These are phyloP conservation scores for Lepisosteus oculatus DNA, from an alignment of 2,113 vertebrate genomes.

Conservation along the genomic window DNA sequence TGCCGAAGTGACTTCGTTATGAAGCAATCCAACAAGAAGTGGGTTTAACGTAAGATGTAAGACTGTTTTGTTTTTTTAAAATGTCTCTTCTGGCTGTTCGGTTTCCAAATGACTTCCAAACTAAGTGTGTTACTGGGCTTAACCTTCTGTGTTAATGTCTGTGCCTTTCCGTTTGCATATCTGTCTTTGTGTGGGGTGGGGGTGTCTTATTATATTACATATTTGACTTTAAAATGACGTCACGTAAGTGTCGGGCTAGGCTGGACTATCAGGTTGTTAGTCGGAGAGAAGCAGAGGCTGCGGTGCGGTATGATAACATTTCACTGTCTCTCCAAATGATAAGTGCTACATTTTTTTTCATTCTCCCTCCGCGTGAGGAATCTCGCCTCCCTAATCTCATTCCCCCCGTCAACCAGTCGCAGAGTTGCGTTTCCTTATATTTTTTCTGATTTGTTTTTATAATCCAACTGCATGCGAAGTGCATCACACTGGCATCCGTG, in stretches of 20 bases:
- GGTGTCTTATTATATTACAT: constrained; percentile 28
- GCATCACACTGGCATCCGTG: constrained; percentile 14
- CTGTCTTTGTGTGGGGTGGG: constrained; percentile 4
- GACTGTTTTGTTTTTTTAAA: too few species aligned
- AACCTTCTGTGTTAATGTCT: too few species aligned
- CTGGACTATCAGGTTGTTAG: constrained; percentile 59
- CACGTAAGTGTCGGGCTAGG: constrained; percentile 49
- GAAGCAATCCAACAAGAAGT: too few species aligned
- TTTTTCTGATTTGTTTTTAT: neutral
- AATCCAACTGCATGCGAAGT: constrained; percentile 25
- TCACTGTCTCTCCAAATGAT: constrained; percentile 43
- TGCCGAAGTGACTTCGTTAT: too few species aligned
- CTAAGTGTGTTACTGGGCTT: too few species aligned
- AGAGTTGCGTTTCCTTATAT: constrained; percentile 21
- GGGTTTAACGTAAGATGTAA: too few species aligned
- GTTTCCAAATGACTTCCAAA: too few species aligned
- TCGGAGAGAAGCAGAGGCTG: constrained; percentile 49
- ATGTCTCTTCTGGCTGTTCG: too few species aligned
- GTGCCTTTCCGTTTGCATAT: constrained; percentile 16
- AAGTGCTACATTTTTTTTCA: constrained; percentile 31
- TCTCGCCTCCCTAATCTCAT: constrained; percentile 35
- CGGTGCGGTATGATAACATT: constrained; percentile 29
- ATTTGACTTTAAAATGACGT: constrained; percentile 65
- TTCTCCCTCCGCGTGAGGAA: constrained; percentile 16
- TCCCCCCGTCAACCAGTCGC: constrained; percentile 38